phyloP scores from a whole-genome alignment of 2,888 invertebrate species.

The Epinotia bilunana region DNA sequence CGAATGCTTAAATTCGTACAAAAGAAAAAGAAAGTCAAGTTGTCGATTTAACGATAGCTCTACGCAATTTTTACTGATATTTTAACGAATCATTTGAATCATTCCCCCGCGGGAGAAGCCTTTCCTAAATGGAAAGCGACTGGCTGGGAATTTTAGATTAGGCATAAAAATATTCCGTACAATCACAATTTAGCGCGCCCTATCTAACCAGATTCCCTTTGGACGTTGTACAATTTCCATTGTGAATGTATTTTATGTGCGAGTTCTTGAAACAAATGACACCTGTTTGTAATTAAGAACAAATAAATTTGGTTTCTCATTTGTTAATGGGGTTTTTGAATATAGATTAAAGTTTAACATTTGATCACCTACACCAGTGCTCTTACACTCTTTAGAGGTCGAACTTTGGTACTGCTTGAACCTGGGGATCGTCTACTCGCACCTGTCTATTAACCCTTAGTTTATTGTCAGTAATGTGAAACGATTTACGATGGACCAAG shows the following conservation, averaged over 20 bases:
- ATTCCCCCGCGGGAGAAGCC: slow-evolving; percentile 27
- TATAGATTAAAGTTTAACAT: not conserved
- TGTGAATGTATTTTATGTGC: slow-evolving; percentile 47
- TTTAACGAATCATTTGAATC: slow-evolving; percentile 43
- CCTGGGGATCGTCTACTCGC: slow-evolving; percentile 69
- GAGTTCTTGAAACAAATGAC: slow-evolving; percentile 26
- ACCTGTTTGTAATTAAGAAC: slow-evolving; percentile 18
- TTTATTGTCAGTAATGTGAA: slow-evolving; percentile 66
- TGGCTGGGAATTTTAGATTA: slow-evolving; percentile 58
- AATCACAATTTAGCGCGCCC: slow-evolving; percentile 53
- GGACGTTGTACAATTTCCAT: slow-evolving; percentile 48
- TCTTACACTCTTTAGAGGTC: not conserved
- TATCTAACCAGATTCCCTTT: slow-evolving; percentile 50
- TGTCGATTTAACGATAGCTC: slow-evolving; percentile 5
- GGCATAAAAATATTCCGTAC: slow-evolving; percentile 54
- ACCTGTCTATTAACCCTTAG: slow-evolving; percentile 69
- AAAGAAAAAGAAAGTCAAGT: not conserved
- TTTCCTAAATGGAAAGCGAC: slow-evolving; percentile 47
- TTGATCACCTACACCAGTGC: not conserved
- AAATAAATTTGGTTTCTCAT: slow-evolving; percentile 8
- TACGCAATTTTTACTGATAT: slow-evolving; percentile 15
- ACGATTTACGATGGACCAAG: slow-evolving; percentile 76
- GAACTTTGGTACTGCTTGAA: slow-evolving; percentile 44
- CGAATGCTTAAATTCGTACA: not conserved
- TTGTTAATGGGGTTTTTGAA: not conserved